Conservation (phyloP, 2,797 vertebrate genomes). For the Chelon labrosus region DNA sequence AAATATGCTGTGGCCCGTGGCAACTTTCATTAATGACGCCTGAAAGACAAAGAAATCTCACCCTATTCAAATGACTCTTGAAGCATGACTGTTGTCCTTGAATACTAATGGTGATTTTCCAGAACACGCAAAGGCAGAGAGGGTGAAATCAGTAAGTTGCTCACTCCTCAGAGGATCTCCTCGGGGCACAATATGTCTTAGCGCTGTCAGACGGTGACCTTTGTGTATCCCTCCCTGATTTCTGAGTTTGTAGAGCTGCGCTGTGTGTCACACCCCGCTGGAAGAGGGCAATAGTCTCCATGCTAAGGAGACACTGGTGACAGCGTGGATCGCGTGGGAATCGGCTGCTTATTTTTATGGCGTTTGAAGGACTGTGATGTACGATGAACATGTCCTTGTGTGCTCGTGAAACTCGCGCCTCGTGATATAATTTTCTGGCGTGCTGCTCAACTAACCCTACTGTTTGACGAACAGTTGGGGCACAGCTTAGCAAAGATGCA, state of each 20-base stretch:
- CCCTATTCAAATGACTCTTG: slow-evolving; percentile 63
- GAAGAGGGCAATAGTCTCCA: slow-evolving; percentile 70
- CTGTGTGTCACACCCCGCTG: slow-evolving; percentile 60
- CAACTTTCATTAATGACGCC: slow-evolving; percentile 64
- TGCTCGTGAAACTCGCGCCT: slow-evolving; percentile 34
- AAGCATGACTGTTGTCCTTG: slow-evolving; percentile 72
- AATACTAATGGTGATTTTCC: slow-evolving; percentile 67
- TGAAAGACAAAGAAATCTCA: slow-evolving; percentile 57
- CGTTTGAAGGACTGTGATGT: slow-evolving; percentile 31
- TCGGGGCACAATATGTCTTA: slow-evolving; percentile 75
- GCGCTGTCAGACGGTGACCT: slow-evolving; percentile 80
- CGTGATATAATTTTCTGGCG: slow-evolving; percentile 1
- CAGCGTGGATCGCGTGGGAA: slow-evolving; percentile 49
- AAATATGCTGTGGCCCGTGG: slow-evolving; percentile 40
- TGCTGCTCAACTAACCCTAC: slow-evolving; percentile 16
- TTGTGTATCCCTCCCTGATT: slow-evolving; percentile 76
- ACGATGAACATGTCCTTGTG: slow-evolving; percentile 38
- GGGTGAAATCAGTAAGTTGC: slow-evolving; percentile 69
- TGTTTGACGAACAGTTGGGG: slow-evolving; percentile 51
- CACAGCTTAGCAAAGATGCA: slow-evolving; percentile 50
- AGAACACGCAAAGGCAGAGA: slow-evolving; percentile 38
- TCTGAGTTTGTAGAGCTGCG: slow-evolving; percentile 69
- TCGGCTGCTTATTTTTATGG: slow-evolving; percentile 35
- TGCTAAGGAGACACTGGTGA: slow-evolving; percentile 68
- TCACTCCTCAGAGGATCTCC: slow-evolving; percentile 75